These are phyloP conservation scores for Diogma glabrata DNA, from an alignment of 2,888 invertebrate genomes.

Conservation along the genomic window DNA sequence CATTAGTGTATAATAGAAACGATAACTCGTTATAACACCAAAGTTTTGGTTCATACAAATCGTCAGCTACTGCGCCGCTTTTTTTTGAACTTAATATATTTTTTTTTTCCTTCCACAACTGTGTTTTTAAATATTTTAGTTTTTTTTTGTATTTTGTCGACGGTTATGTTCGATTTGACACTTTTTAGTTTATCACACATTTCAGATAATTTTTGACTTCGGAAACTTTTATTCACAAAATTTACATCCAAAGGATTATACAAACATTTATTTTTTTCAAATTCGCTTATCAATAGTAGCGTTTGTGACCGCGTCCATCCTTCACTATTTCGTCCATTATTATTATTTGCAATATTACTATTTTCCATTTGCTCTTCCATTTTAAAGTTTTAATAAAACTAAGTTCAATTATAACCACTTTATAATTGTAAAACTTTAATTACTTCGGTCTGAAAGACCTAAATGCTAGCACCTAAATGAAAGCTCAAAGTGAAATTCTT, in stretches of 20 bases:
- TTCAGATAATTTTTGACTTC: neutral
- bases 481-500: too few relatives aligned
- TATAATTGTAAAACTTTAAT: too few relatives aligned
- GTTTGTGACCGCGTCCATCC: neutral
- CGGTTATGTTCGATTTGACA: neutral
- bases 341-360: too few relatives aligned
- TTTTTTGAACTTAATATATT: neutral
- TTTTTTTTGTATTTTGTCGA: neutral
- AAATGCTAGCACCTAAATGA: too few relatives aligned
- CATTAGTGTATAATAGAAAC: neutral
- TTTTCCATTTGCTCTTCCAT: too few relatives aligned
- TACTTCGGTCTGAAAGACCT: too few relatives aligned
- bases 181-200: neutral
- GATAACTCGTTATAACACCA: neutral
- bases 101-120: neutral
- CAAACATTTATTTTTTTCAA: neutral
- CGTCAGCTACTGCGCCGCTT: neutral
- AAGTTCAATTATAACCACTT: too few relatives aligned
- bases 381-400: too few relatives aligned
- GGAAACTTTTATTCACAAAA: neutral
- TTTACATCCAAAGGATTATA: neutral
- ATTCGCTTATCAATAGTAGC: neutral
- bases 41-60: constrained; percentile 2
- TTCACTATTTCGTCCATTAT: too few relatives aligned
- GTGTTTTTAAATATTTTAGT: too few relatives aligned